Conservation (phyloP, 2,888 invertebrate genomes). For the Drosophila mayaguana region DNA sequence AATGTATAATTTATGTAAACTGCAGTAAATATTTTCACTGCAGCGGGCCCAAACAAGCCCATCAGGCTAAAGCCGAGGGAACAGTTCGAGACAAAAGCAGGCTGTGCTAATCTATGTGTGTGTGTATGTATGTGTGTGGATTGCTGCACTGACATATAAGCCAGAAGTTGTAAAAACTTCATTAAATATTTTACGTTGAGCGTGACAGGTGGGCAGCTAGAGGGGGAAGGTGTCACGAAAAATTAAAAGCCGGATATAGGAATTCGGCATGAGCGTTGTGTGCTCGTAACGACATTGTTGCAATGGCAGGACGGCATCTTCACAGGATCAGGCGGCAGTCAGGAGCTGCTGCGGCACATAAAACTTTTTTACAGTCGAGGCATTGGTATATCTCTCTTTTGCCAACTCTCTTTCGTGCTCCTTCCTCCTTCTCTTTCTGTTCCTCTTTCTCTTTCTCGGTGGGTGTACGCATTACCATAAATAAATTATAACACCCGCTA, state of each 20-base stretch:
- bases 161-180: constrained; percentile 67
- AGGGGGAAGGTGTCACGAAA: constrained; percentile 65
- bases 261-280: constrained; percentile 65
- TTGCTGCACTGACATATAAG: constrained; percentile 22
- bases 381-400: constrained; percentile 16
- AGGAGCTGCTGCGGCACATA: constrained; percentile 52
- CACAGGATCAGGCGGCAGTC: constrained; percentile 28
- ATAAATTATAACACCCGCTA: constrained; percentile 77
- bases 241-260: constrained; percentile 78
- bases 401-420: neutral
- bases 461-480: constrained; percentile 76
- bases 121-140: constrained; percentile 8
- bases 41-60: constrained; percentile 2
- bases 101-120: neutral
- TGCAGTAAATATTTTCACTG: constrained; percentile 6
- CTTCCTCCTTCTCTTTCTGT: neutral
- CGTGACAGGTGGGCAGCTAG: constrained; percentile 52
- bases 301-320: constrained; percentile 13
- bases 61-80: constrained; percentile 14
- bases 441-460: constrained; percentile 9
- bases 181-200: constrained; percentile 69
- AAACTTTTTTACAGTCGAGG: constrained; percentile 67
- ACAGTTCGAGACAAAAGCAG: constrained; percentile 9
- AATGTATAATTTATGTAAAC: constrained; percentile 6
- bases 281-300: constrained; percentile 68